Percentiles rank a stretch among this genome's conserved stretches.
These are phyloP conservation scores for Hirtodrosophila trivittata DNA, from an alignment of 2,888 invertebrate species.

Conservation along the genomic window DNA sequence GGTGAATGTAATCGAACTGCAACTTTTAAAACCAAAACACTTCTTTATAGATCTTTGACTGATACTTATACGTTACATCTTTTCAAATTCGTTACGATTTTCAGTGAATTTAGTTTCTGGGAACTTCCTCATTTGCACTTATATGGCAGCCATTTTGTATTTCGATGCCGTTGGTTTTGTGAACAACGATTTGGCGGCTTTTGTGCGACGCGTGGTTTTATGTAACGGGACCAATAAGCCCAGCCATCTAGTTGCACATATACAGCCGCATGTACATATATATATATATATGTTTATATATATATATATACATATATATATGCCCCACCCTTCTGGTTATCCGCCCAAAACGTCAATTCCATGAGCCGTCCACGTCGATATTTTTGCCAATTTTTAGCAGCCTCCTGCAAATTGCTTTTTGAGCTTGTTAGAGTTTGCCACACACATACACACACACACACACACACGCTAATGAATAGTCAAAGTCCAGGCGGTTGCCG, in stretches of 20 bases:
- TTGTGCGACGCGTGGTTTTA: constrained; percentile 77
- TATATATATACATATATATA: background rate
- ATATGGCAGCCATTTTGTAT: constrained; percentile 69
- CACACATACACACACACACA: constrained; percentile 38
- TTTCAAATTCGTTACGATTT: no score
- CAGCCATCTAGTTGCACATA: constrained; percentile 7
- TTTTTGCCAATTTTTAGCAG: constrained; percentile 74
- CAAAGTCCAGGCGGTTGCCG: constrained; percentile 40
- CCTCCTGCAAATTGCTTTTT: constrained; percentile 75
- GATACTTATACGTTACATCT: no score
- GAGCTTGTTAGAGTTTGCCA: constrained; percentile 75
- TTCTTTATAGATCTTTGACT: no score
- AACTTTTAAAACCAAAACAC: no score
- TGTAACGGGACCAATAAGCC: constrained; percentile 54
- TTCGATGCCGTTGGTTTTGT: constrained; percentile 50
- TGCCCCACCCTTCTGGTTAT: background rate
- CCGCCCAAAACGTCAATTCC: constrained; percentile 67
- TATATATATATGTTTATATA: background rate
- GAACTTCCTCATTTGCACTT: constrained; percentile 27
- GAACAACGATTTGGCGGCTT: constrained; percentile 75
- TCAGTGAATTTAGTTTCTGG: constrained; percentile 14
- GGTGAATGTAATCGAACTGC: no score
- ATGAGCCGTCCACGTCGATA: constrained; percentile 73
- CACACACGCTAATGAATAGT: constrained; percentile 53
- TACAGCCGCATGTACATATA: background rate